Conservation (phyloP, 2,113 vertebrate genomes). For the Mustela lutreola region DNA sequence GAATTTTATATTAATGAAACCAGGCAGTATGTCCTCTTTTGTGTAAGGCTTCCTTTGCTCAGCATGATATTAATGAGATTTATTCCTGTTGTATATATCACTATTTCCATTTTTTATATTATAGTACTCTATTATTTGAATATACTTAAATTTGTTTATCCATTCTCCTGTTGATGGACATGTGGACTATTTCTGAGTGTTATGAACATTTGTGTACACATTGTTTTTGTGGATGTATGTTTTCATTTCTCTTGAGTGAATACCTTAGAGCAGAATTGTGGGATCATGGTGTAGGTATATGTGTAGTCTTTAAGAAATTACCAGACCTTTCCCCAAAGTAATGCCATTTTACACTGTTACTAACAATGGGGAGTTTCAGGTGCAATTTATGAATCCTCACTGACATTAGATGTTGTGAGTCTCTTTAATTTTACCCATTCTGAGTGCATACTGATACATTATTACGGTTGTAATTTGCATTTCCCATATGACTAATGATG, state of each 20-base stretch:
- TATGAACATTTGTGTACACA: not conserved
- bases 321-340: not conserved
- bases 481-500: not conserved
- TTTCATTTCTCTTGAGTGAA: constrained; percentile 12
- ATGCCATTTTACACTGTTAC: not conserved
- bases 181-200: not conserved
- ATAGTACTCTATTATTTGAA: not conserved
- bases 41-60: not conserved
- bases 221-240: not conserved
- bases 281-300: not conserved
- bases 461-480: not conserved
- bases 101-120: not conserved
- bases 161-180: not conserved
- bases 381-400: not conserved
- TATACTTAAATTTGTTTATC: not conserved
- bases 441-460: not conserved
- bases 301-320: not conserved
- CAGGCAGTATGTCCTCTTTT: not conserved
- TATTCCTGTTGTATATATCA: not conserved
- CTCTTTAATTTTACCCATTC: not conserved
- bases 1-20: not conserved
- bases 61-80: not conserved
- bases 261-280: not conserved
- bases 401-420: not conserved
- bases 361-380: not conserved